Conservation (phyloP, 1,140 invertebrate genomes). For the Scaptomyza hsui region DNA sequence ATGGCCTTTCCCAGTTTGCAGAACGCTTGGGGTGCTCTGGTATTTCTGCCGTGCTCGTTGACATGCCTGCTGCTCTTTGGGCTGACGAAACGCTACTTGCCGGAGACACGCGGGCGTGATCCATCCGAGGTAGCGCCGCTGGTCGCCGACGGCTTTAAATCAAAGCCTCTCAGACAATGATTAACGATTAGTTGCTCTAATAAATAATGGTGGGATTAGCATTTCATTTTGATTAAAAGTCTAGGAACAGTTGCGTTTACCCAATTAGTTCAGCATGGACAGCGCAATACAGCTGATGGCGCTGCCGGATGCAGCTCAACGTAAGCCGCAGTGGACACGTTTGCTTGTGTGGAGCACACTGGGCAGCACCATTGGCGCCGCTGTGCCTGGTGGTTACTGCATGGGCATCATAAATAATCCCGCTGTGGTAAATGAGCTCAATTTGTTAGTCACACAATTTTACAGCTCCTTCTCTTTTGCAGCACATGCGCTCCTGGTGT, state of each 20-base stretch:
- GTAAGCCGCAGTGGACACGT: conserved; percentile 39
- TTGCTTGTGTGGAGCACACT: conserved; percentile 56
- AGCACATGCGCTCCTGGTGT: conserved; percentile 90
- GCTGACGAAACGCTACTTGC: conserved; percentile 88
- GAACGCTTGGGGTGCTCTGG: conserved; percentile 86
- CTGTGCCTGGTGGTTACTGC: conserved; percentile 93
- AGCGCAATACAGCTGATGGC: conserved; percentile 14
- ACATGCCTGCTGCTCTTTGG: conserved; percentile 86
- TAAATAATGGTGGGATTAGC: conserved; percentile 25
- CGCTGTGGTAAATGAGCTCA: conserved; percentile 27
- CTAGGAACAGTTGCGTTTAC: not conserved
- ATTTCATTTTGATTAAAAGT: not conserved
- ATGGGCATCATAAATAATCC: conserved; percentile 93
- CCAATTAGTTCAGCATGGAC: not conserved
- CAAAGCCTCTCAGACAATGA: conserved; percentile 67
- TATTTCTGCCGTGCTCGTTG: conserved; percentile 89
- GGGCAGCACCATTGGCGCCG: conserved; percentile 90
- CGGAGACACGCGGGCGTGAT: conserved; percentile 88
- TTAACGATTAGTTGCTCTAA: not conserved
- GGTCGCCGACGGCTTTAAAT: conserved; percentile 84
- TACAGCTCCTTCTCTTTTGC: conserved; percentile 56
- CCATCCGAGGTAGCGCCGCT: conserved; percentile 86
- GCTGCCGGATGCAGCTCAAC: not conserved
- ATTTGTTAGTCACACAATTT: not conserved
- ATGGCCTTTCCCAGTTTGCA: conserved; percentile 90